phyloP scores from a whole-genome alignment of 2,113 vertebrate species.

The Calonectris borealis region DNA sequence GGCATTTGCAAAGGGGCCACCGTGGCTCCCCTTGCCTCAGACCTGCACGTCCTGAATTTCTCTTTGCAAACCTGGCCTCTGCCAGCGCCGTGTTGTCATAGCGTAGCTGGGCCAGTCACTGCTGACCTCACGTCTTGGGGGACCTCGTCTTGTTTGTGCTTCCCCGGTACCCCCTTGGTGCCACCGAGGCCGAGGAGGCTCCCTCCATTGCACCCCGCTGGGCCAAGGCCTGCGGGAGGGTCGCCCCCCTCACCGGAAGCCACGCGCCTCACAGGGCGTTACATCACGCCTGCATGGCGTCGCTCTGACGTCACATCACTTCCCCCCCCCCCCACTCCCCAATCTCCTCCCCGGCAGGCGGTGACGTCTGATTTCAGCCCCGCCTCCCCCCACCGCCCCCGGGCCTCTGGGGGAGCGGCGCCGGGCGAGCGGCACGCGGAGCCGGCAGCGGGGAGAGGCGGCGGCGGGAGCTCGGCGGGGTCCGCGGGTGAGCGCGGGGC shows the following conservation, averaged over 20 bases:
- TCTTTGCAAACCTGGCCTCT: too few species aligned
- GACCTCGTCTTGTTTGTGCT: neutral
- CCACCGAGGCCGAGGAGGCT: neutral
- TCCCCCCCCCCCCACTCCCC: too few species aligned
- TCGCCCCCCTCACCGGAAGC: neutral
- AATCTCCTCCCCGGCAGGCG: neutral
- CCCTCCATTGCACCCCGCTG: rapidly evolving
- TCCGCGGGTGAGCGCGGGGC: neutral
- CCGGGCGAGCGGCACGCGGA: too few species aligned
- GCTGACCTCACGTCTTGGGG: neutral
- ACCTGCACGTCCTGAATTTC: too few species aligned
- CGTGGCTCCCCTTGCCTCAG: neutral
- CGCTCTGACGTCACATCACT: neutral
- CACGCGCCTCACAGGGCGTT: neutral
- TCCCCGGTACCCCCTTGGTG: rapidly evolving
- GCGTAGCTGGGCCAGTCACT: too few species aligned
- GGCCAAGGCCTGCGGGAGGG: neutral
- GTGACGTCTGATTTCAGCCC: neutral
- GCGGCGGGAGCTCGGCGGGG: neutral
- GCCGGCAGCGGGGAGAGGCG: too few species aligned
- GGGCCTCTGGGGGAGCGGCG: neutral
- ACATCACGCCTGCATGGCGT: neutral
- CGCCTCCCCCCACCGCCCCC: neutral
- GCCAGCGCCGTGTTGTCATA: neutral
- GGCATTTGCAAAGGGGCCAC: neutral